Evolutionary conservation across 2,797 vertebrate species (phyloP), one percentile per base, ranked within the genome.

Genomic region (Muscicapa striata): DNA sequence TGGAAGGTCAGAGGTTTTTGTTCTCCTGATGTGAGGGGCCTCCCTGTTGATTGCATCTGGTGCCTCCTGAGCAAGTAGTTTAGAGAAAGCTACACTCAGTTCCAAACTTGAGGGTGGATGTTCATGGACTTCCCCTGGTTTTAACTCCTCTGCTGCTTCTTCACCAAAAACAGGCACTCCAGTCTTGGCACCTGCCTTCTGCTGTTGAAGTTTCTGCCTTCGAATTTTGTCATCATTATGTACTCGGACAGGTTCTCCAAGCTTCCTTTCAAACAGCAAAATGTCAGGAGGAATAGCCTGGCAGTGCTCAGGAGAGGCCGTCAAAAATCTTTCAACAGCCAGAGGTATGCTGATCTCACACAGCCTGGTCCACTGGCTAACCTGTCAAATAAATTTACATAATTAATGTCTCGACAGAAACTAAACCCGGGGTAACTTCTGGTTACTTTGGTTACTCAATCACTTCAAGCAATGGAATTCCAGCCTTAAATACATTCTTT

Each of bases 211-310:
- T 85, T 99, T 99, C 95, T 99, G 98, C 73, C 99, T 97, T 22
- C 99, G 98, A 80, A 99, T 98, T 97, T 99, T 99, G 97, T 99
- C 99, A 64, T 99, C 98, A 0, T 99, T 99, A 96, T 99, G 99
- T 49, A 99, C 99, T 96, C 98, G 98, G 61, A 99, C 99, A 3
- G 99, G 99, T 92, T 99, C 99, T 0, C 98, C 97, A 9, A 99
- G 98, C 89, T 98, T 98, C 69, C 83, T 98, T 97, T 99, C 99
- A 2, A 99, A 96, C 55, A 98, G 97, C 21, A 99, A 95, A 84
- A 99, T 96, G 84, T 98, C 98, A 61, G 94, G 76, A 51, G 99
- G 99, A 87, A 98, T 96, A 43, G 79, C 41, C 34, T 95, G 93
- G 30, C 59, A 83, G 17, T 80, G 95, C 61, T 97, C 95, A 15